A percentile compares a stretch with the other conserved stretches of the same genome.
Evolutionary conservation across 2,113 vertebrate species (phyloP).

Genomic region (Pyxicephalus adspersus): DNA sequence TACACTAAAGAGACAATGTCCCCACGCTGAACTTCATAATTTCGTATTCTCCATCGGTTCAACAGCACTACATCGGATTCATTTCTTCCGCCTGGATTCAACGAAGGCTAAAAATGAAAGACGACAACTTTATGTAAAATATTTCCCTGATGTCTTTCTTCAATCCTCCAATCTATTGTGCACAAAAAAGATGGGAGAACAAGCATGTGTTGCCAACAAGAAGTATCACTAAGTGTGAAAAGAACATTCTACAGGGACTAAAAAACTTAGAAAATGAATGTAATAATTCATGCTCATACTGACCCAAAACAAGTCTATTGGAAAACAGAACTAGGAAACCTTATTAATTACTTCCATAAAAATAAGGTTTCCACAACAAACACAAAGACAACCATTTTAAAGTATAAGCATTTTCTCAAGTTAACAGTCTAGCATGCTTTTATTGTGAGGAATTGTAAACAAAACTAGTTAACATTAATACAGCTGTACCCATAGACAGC

Average conservation of each 20-base stretch:
- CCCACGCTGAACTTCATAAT: constrained; percentile 78
- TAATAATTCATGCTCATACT: constrained; percentile 2
- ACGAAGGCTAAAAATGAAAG: constrained; percentile 71
- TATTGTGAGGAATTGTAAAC: no score
- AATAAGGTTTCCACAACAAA: no score
- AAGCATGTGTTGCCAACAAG: not conserved
- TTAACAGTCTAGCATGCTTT: no score
- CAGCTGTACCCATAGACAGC: no score
- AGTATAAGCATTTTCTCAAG: no score
- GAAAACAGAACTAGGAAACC: not conserved
- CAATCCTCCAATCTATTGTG: constrained; percentile 38
- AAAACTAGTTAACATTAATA: no score
- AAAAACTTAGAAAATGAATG: constrained; percentile 15
- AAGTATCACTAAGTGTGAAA: constrained; percentile 30
- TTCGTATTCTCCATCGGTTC: constrained; percentile 80
- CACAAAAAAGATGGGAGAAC: constrained; percentile 40
- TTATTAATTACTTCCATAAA: not conserved
- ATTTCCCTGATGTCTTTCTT: constrained; percentile 54
- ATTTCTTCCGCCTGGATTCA: constrained; percentile 76
- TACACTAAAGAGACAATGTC: constrained; percentile 81
- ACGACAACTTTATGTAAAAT: constrained; percentile 47
- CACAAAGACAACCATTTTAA: not conserved
- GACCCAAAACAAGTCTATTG: constrained; percentile 1
- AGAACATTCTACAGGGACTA: constrained; percentile 10
- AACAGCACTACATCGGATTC: constrained; percentile 77